Evolutionary conservation across 2,113 vertebrate species (phyloP).

Genomic region (Mellivora capensis): DNA sequence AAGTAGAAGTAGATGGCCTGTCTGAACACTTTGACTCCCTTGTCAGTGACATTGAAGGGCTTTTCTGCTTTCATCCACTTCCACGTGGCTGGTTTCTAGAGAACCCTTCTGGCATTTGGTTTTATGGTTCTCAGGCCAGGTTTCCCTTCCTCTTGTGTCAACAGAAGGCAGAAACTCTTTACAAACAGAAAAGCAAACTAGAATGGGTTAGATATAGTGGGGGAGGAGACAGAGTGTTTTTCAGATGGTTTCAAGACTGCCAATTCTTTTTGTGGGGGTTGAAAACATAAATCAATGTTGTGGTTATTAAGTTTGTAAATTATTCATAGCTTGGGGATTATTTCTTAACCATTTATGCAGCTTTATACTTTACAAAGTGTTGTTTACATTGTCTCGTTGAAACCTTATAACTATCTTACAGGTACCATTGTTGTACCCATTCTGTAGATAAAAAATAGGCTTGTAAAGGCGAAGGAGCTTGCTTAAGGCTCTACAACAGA

Average conservation of each 20-base stretch:
- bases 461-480: background rate
- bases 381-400: background rate
- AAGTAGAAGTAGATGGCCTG: background rate
- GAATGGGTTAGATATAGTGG: background rate
- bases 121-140: background rate
- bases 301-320: background rate
- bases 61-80: background rate
- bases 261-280: background rate
- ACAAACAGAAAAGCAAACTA: background rate
- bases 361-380: background rate
- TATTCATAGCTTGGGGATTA: background rate
- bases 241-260: background rate
- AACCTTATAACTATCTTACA: background rate
- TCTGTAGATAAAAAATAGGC: background rate
- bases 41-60: background rate
- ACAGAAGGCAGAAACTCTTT: background rate
- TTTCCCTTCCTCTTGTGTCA: constrained; percentile 3
- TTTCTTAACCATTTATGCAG: background rate
- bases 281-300: background rate
- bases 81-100: background rate
- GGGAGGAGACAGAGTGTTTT: background rate
- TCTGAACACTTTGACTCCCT: background rate
- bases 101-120: background rate
- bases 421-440: background rate
- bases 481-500: background rate